Base-by-base conservation (phyloP, 2,113 vertebrate species). In the Cercocebus atys region DNA sequence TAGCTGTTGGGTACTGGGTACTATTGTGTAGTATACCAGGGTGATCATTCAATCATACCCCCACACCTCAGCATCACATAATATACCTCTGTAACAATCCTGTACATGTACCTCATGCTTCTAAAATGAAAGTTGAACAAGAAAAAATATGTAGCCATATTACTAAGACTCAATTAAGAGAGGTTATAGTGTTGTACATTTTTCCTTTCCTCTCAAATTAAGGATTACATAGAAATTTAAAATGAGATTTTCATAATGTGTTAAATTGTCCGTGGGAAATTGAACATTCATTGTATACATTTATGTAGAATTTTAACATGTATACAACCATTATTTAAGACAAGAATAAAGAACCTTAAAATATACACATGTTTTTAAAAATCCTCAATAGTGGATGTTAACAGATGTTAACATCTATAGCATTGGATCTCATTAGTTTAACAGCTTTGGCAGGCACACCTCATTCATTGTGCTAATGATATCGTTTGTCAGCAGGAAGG, bases 301-400 rank as follows among this genome's bases (percentile, higher is more conserved):
- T 59, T 92, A 76, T 55, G 57, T 55, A 52, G 45, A 84, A n/a
- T 84, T 78, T 45, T 66, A 35, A 45, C 50, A 1, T 93, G 8
- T 59, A 59, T 66, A 32, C 9, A 59, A 59, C 18, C 6, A 86
- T 83, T 94, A 95, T 68, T 89, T 84, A 85, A 85, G 30, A n/a
- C 25, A 92, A 92, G 68, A 88, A 57, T 86, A 84, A 91, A 86
- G 78, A 81, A 59, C 9, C 73, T 52, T 76, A 90, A 78, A 93
- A 76, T 83, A 70, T 52, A 72, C 52, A 30, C 11, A 75, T 32
- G 45, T 81, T 93, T 40, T 4, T 14, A 81, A 76, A 73, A 38
- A 27, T 43, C 20, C 20, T 88, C 32, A 80, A 2, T 61, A 86
- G 25, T 81, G 55, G 20, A 35, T 72, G 22, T 97, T 91, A 72